Evolutionary conservation across 2,888 invertebrate genomes (phyloP), one percentile per base, ranked within the genome.

Genomic region (Tetramorium bicarinatum): DNA sequence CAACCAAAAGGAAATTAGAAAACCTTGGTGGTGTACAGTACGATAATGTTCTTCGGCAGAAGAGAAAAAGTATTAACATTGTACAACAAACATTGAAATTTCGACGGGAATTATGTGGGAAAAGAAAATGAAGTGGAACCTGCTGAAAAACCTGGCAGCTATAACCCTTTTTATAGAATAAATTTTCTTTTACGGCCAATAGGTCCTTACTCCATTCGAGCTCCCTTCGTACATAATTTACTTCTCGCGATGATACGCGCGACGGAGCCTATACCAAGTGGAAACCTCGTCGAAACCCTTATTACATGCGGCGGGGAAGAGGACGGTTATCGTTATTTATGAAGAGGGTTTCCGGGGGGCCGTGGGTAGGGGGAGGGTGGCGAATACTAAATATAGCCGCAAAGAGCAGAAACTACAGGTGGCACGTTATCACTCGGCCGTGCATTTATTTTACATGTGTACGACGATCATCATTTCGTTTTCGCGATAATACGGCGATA

Each of bases 351-450:
- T 82, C 62, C 49, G 21, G 62, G 62, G 54, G 82, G 44, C 66
- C 25, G 83, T 54, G 54, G 8, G 41, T 7, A 29, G 71, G 15
- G 21, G 11, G 49, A 8, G 13, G 13, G 72, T 11, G 82, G 82
- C 69, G 83, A 80, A 38, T 64, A n/a, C 82, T 89, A 89, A 86
- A 86, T 86, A 87, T 87, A 89, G 75, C 67, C 44, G 29, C 34
- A 18, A 72, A 82, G 85, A 77, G 75, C 44, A 83, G 56, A 79
- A 87, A 90, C 85, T 87, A 90, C 90, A 91, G 89, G 89, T 89
- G 90, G 88, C 90, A 87, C 82, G 81, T 87, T 76, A 67, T 83
- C 76, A 47, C 25, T 34, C 59, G 29, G 18, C 29, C 41, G 59
- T 29, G 72, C 59, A 66, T 75, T 75, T 75, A 64, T 75, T 66